Conservation (phyloP, 2,113 vertebrate genomes). For the Bagarius yarrelli region DNA sequence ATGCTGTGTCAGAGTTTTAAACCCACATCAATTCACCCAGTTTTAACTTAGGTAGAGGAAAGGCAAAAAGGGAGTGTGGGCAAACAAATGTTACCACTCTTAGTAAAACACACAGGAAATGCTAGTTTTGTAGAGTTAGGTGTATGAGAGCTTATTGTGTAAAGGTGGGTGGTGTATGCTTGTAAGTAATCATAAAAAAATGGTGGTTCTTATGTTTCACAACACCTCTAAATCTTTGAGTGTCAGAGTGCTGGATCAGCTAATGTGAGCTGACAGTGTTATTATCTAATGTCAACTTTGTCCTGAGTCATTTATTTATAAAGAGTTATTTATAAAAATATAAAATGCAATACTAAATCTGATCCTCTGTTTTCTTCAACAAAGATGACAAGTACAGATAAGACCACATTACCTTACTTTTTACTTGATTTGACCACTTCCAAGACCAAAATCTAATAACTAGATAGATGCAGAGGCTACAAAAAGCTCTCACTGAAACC, state of each 20-base stretch:
- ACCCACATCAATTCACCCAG: constrained; percentile 52
- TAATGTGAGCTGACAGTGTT: constrained; percentile 12
- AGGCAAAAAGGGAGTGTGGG: constrained; percentile 2
- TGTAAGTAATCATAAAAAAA: not conserved
- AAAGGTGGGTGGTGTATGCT: no score
- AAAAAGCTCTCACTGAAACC: no score
- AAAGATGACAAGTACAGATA: not conserved
- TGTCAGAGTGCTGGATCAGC: not conserved
- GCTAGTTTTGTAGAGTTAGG: not conserved
- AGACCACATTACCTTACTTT: not conserved
- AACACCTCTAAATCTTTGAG: not conserved
- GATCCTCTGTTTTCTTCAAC: not conserved
- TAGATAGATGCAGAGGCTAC: no score
- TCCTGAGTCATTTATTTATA: not conserved
- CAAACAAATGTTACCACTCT: not conserved
- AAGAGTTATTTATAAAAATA: constrained; percentile 12
- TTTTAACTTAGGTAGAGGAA: constrained; percentile 47
- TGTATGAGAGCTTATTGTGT: not conserved
- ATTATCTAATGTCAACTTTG: constrained; percentile 26
- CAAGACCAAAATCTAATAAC: no score
- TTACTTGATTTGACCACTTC: not conserved
- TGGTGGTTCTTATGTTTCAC: not conserved
- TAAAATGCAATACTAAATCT: constrained; percentile 20
- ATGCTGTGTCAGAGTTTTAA: constrained; percentile 52
- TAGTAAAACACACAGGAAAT: not conserved